Percentiles rank a stretch among this genome's conserved stretches.
phyloP scores from a whole-genome alignment of 53 echinoderm and acorn worm species.

The Holothuria scabra region DNA sequence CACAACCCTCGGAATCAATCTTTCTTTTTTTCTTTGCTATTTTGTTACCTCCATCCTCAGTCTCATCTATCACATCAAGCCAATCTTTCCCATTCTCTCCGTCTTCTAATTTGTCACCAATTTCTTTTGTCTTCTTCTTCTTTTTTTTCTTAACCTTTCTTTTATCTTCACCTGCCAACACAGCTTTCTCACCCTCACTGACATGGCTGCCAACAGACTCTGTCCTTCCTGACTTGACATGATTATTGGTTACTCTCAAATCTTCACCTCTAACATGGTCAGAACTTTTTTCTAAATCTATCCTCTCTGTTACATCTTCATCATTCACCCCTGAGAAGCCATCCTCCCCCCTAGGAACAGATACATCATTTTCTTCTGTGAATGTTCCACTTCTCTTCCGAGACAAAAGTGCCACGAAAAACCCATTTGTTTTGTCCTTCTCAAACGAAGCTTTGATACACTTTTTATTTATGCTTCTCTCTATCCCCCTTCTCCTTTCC shows the following conservation, averaged over 20 bases:
- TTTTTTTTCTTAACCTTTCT: conserved; percentile 18
- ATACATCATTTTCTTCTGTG: too few species aligned
- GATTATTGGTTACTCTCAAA: too few species aligned
- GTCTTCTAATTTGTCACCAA: background rate
- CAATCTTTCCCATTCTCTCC: background rate
- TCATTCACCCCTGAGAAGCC: too few species aligned
- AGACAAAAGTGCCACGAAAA: conserved; percentile 89
- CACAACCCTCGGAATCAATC: background rate
- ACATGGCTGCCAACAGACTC: too few species aligned
- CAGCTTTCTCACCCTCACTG: background rate
- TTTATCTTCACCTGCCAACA: background rate
- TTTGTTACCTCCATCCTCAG: conserved; percentile 3
- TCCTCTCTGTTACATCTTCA: too few species aligned
- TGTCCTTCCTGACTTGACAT: too few species aligned
- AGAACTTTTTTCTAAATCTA: too few species aligned
- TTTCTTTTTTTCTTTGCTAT: conserved; percentile 17
- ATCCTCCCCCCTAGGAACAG: too few species aligned
- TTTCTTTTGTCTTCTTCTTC: conserved; percentile 23
- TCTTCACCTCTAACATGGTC: too few species aligned
- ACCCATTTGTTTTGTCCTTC: conserved; percentile 79
- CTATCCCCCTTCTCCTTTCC: background rate
- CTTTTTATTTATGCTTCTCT: conserved; percentile 11
- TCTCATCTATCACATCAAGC: background rate
- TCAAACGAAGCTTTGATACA: conserved; percentile 75
- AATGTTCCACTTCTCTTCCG: background rate